Evolutionary conservation across 2,797 vertebrate genomes (phyloP), one percentile per base, ranked within the genome.

Genomic region (Acropternis orthonyx): DNA sequence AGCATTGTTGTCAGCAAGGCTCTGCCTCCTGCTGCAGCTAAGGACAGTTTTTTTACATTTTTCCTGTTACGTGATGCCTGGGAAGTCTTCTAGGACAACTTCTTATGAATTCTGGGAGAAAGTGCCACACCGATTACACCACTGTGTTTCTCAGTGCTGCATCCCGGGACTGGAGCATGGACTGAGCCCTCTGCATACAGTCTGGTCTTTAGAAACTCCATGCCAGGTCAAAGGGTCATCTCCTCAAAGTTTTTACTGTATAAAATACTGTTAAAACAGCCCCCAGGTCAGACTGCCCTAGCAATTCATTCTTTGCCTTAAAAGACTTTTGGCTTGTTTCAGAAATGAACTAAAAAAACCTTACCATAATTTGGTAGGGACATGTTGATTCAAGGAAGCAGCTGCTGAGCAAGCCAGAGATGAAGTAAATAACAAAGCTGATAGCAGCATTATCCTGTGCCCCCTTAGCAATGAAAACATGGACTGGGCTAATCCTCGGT

Each of bases 371-470:
- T 95, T 83, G 48, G 63, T 85, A 74, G 75, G 49, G 52, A 85
- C 37, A 30, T 58, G 48, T 52, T 87, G 86, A 92, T 91, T 93
- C 75, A 71, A 92, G 89, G 68, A 95, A 95, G 48, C 89, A 79
- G 81, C 81, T 89, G 81, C 67, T 80, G 92, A 85, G 74, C 0
- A 8, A 89, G 79, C 63, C 81, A 71, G 28, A 79, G 65, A 89
- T 56, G 61, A 92, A 94, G 61, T 49, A 96, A 94, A 65, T 75
- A 92, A 78, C 1, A 0, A 80, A 92, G 84, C 41, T 52, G 71
- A 79, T 61, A 67, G 92, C 72, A 91, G 78, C 56, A 61, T 83
- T 92, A 91, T 91, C 87, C 75, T 74, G 36, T 82, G 74, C 74
- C 76, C 74, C 41, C 34, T 88, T 72, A 88, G 89, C 66, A 91